A percentile compares a stretch with the other conserved stretches of the same genome.
phyloP scores from a whole-genome alignment of 2,888 invertebrate genomes.

The Pollenia griseotomentosa region DNA sequence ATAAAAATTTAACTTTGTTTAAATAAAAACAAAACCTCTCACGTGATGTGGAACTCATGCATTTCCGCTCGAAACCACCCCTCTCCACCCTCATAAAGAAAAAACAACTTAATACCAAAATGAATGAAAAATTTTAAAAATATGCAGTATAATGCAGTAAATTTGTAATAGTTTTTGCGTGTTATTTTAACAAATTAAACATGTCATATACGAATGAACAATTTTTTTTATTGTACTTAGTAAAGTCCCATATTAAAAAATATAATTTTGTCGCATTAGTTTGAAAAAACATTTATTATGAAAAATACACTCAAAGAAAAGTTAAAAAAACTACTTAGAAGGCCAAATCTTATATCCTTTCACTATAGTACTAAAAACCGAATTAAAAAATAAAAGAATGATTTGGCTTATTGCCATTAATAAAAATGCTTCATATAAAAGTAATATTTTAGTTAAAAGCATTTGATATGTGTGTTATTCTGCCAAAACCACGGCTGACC shows the following conservation, averaged over 20 bases:
- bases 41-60: conserved; percentile 47
- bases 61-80: conserved; percentile 47
- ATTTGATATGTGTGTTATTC: no score
- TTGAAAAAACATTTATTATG: conserved; percentile 37
- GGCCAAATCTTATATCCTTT: no score
- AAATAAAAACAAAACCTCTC: conserved; percentile 20
- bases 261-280: conserved; percentile 67
- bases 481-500: no score
- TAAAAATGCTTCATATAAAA: no score
- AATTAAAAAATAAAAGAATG: no score
- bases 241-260: conserved; percentile 33
- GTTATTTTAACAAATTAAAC: conserved; percentile 64
- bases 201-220: conserved; percentile 61
- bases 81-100: not conserved
- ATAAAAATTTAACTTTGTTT: conserved; percentile 15
- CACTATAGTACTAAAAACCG: no score
- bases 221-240: conserved; percentile 2
- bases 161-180: conserved; percentile 37
- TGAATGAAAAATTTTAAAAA: conserved; percentile 36
- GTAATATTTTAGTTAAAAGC: no score
- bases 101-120: not conserved
- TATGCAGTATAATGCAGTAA: conserved; percentile 55
- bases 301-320: not conserved
- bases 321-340: not conserved
- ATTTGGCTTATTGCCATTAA: no score